Percentiles rank a stretch among this genome's conserved stretches.
These are phyloP conservation scores for Polyodon spathula DNA, from an alignment of 2,113 vertebrate genomes.

Conservation along the genomic window DNA sequence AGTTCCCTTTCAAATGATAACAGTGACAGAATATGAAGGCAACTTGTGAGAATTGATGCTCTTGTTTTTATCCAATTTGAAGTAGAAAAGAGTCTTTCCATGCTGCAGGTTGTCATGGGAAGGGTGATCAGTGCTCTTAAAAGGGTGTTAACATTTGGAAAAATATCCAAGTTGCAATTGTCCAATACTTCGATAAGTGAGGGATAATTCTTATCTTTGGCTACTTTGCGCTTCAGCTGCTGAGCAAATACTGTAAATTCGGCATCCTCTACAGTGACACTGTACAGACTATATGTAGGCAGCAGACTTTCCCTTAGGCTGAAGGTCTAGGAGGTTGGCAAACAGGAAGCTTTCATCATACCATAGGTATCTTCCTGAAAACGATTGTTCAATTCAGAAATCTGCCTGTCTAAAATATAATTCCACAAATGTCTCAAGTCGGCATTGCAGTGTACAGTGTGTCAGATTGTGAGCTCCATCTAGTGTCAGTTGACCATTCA, in stretches of 20 bases:
- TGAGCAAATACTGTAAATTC: constrained; percentile 13
- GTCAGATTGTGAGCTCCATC: constrained; percentile 7
- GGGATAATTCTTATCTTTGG: neutral
- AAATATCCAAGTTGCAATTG: constrained; percentile 3
- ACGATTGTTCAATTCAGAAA: constrained; percentile 11
- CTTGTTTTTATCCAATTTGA: constrained; percentile 6
- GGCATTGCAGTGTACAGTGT: too few species aligned
- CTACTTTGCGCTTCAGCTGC: neutral
- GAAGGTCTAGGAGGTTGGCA: neutral
- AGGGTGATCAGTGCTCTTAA: constrained; percentile 14
- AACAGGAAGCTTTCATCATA: constrained; percentile 8
- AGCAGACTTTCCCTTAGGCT: neutral
- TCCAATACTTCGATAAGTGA: constrained; percentile 16
- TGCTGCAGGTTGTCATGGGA: constrained; percentile 3
- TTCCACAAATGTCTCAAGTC: constrained; percentile 9
- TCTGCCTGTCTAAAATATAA: constrained; percentile 16
- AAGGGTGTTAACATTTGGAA: constrained; percentile 5
- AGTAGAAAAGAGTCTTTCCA: neutral
- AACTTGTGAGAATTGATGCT: constrained; percentile 1
- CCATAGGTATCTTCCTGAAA: constrained; percentile 13
- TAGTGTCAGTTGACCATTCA: neutral
- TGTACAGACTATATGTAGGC: neutral
- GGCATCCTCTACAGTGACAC: neutral
- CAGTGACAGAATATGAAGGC: constrained; percentile 14
- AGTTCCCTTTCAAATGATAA: constrained; percentile 17